These are phyloP conservation scores for Macrobrachium rosenbergii DNA, from an alignment of 1,140 invertebrate genomes.

Conservation along the genomic window DNA sequence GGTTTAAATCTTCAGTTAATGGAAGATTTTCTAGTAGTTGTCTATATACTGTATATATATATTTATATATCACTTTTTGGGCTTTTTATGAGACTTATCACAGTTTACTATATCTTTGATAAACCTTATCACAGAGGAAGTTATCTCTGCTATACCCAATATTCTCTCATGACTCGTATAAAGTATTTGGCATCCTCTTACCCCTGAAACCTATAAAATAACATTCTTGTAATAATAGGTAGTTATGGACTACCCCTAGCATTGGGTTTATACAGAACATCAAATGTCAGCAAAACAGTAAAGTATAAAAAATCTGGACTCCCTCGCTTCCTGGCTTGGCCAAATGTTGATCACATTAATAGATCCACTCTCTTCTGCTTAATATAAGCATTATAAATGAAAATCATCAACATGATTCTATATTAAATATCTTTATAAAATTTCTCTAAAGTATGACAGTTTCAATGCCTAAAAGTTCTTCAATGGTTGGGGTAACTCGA, in stretches of 20 bases:
- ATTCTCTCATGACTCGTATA: constrained; percentile 22
- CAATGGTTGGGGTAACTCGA: constrained; percentile 28
- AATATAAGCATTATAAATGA: constrained; percentile 24
- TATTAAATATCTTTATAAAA: too few relatives aligned
- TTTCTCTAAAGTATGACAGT: background rate
- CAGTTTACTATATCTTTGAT: constrained; percentile 62
- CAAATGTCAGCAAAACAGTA: background rate
- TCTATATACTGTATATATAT: constrained; percentile 12
- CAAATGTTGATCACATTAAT: background rate
- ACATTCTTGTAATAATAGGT: constrained; percentile 28
- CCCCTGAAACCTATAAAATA: constrained; percentile 17
- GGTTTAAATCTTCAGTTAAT: constrained; percentile 23
- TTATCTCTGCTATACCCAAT: constrained; percentile 52
- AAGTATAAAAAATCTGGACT: constrained; percentile 43
- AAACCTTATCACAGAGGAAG: constrained; percentile 61
- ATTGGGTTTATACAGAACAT: constrained; percentile 26
- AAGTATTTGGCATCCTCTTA: constrained; percentile 28
- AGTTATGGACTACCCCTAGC: background rate
- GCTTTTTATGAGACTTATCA: constrained; percentile 48
- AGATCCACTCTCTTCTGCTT: constrained; percentile 8
- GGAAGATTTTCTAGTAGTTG: constrained; percentile 36
- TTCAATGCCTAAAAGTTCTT: constrained; percentile 45
- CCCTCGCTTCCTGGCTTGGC: constrained; percentile 3
- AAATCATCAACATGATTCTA: constrained; percentile 5
- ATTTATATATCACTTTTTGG: background rate